A percentile compares a stretch with the other conserved stretches of the same genome.
Evolutionary conservation across 2,113 vertebrate species (phyloP).

Genomic region (Nyctereutes procyonoides): DNA sequence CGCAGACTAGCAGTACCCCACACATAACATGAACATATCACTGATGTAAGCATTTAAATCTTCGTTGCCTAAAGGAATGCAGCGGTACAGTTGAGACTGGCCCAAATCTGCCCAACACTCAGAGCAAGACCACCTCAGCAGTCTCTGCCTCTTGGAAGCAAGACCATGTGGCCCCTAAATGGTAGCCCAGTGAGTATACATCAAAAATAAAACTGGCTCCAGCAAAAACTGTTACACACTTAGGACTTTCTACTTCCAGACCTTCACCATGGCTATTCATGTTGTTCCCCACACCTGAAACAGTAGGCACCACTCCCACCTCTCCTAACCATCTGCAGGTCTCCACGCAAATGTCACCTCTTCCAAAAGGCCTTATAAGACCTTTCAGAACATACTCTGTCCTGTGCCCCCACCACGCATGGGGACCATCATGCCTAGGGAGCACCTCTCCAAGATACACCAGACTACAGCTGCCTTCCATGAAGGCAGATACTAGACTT

Average conservation of each 20-base stretch:
- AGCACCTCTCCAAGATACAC: background rate
- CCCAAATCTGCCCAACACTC: background rate
- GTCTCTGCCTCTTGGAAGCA: background rate
- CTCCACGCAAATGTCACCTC: background rate
- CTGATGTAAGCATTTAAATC: background rate
- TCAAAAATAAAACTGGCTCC: slow-evolving; percentile 31
- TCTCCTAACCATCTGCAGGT: background rate
- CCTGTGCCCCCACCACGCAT: background rate
- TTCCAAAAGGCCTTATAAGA: background rate
- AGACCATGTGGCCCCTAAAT: background rate
- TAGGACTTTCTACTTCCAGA: background rate
- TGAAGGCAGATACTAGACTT: background rate
- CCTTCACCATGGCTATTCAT: background rate
- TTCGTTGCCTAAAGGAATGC: background rate
- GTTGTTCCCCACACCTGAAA: background rate
- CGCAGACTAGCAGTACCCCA: background rate
- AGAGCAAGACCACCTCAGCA: background rate
- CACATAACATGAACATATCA: background rate
- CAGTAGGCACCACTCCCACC: background rate
- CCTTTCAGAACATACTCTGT: background rate
- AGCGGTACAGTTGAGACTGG: background rate
- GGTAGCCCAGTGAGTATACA: background rate
- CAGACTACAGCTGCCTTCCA: background rate
- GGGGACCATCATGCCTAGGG: background rate
- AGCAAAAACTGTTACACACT: background rate